Evolutionary conservation across 2,888 invertebrate species (phyloP).

Genomic region (Lumbricus terrestris): DNA sequence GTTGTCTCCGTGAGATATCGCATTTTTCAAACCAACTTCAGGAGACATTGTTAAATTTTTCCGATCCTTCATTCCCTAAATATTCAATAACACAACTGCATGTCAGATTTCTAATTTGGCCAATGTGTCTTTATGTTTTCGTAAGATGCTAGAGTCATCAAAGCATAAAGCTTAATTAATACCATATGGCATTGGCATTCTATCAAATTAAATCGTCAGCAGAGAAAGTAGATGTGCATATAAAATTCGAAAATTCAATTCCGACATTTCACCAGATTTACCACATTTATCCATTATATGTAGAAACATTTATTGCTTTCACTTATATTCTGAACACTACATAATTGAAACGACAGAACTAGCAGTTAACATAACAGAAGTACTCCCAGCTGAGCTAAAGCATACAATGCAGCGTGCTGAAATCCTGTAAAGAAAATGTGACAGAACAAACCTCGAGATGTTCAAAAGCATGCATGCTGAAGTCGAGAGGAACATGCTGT

Average conservation of each 20-base stretch:
- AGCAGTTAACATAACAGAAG: not conserved
- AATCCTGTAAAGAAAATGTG: not conserved
- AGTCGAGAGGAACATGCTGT: conserved; percentile 65
- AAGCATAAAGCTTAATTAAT: not conserved
- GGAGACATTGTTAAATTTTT: conserved; percentile 63
- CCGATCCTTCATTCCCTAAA: conserved; percentile 63
- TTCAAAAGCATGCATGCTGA: conserved; percentile 69
- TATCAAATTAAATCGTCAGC: too few species aligned
- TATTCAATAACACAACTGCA: not conserved
- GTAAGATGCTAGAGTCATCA: not conserved
- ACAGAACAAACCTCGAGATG: conserved; percentile 64
- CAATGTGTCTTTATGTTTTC: not conserved
- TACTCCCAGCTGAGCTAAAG: not conserved
- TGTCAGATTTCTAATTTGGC: not conserved
- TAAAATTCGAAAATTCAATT: too few species aligned
- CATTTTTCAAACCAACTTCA: conserved; percentile 63
- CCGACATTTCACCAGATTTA: too few species aligned
- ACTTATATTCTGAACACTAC: not conserved
- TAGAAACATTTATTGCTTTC: not conserved
- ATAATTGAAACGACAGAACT: not conserved
- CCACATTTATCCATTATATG: not conserved
- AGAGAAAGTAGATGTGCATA: too few species aligned
- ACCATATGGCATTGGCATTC: too few species aligned
- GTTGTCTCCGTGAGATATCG: conserved; percentile 54
- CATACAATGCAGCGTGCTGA: not conserved